Evolutionary conservation across 2,888 invertebrate species (phyloP).

Genomic region (Fabriciana adippe): DNA sequence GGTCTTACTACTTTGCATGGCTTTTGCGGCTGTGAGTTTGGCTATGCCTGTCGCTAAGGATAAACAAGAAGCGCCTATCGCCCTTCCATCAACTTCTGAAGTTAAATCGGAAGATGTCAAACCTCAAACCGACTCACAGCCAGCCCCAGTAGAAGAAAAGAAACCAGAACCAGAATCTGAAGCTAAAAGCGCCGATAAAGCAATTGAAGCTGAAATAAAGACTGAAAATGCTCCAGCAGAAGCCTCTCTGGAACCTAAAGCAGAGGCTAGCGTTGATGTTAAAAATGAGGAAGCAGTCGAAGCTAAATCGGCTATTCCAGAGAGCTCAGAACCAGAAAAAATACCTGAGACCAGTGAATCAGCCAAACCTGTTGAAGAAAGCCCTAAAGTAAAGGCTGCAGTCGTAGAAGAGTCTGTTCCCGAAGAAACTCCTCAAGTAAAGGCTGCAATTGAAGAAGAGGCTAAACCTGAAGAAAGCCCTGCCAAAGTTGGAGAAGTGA

Average conservation of each 20-base stretch:
- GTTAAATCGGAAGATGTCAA: slow-evolving; percentile 48
- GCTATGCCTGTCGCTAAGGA: slow-evolving; percentile 84
- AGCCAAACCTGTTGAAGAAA: slow-evolving; percentile 52
- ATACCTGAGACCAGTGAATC: slow-evolving; percentile 49
- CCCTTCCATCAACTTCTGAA: slow-evolving; percentile 44
- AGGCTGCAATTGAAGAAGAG: slow-evolving; percentile 47
- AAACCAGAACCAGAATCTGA: slow-evolving; percentile 48
- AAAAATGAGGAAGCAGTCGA: slow-evolving; percentile 51
- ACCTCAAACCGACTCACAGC: slow-evolving; percentile 50
- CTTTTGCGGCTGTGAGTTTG: slow-evolving; percentile 80
- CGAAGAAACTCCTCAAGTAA: slow-evolving; percentile 46
- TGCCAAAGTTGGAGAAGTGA: slow-evolving; percentile 59
- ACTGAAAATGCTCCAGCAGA: slow-evolving; percentile 43
- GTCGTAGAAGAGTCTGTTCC: slow-evolving; percentile 48
- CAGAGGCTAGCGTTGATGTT: slow-evolving; percentile 48
- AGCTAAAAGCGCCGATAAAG: slow-evolving; percentile 41
- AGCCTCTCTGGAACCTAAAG: slow-evolving; percentile 46
- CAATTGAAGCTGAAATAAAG: slow-evolving; percentile 45
- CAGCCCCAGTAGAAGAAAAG: slow-evolving; percentile 45
- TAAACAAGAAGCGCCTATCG: slow-evolving; percentile 51
- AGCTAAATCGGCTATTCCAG: slow-evolving; percentile 48
- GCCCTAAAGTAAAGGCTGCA: slow-evolving; percentile 46
- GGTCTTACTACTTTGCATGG: slow-evolving; percentile 83
- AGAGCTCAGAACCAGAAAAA: slow-evolving; percentile 36
- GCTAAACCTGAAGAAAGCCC: slow-evolving; percentile 48